Evolutionary conservation across 2,113 vertebrate species (phyloP), one percentile per base, ranked within the genome.

Genomic region (Sigmodon hispidus): DNA sequence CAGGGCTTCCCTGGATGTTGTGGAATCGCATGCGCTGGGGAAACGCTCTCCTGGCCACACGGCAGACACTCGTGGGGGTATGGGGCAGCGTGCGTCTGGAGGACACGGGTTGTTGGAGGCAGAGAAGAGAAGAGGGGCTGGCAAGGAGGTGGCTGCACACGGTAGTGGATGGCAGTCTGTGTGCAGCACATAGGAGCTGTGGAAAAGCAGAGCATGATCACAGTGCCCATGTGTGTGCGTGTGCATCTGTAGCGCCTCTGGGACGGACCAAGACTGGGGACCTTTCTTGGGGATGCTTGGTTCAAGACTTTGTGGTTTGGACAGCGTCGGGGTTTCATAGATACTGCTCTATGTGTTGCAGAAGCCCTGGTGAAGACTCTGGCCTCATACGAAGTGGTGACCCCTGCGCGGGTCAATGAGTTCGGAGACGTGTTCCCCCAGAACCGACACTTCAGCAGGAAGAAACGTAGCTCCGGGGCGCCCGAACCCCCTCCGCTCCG

Each of bases 341-440:
- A 55, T n/a, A 0, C 73, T 4, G 65, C 96, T 26, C 52, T 95
- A 85, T 95, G 96, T 31, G 57, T 98, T 98, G 87, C 98, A 99
- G 99, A 99, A 97, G 98, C 97, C 80, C 98, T 99, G 89, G 98
- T 99, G 97, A 98, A 98, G 98, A 99, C 98, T 83, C 98, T 99
- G 97, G 98, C 99, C 91, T 99, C 99, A 5, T 99, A 99, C 9
- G 99, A 99, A 97, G 99, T 99, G 97, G 91, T 99, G 98, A 99
- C 99, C 77, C 99, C 99, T n/a, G 96, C 98, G 57, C 98, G 99
- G 91, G 98, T 99, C 81, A 99, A 99, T 94, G 99, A 99, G 92
- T 99, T 99, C 81, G 99, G 99, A 88, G 99, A 99, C 86, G 98
- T 97, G 12, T 99, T 99, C 95, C 99, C 99, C 0, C 98, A 98